Evolutionary conservation across 64 coral and sea anemone genomes (phyloP), one percentile per base, ranked within the genome.

Genomic region (Porites australiensis): DNA sequence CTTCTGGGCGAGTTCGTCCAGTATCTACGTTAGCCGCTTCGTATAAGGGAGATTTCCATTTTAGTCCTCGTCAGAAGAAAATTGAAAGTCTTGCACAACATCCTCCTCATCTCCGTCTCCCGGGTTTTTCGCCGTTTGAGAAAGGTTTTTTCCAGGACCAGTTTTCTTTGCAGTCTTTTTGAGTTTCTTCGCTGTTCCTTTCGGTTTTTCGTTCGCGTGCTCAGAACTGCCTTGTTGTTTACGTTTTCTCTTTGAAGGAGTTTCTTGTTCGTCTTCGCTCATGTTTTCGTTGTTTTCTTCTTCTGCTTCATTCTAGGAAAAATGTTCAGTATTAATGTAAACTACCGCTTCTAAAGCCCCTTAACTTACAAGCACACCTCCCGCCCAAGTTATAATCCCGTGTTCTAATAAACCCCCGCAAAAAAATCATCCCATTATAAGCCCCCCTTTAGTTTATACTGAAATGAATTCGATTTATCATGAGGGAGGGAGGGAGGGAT

Each of bases 61-160:
- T 50, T 84, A 84, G 64, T 96, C 92, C 52, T 96, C 95, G 64
- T 94, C 95, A 15, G 95, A 96, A 7, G 95, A 96, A 46, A 96
- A 94, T 10, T 66, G 92, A 49, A 96, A 90, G 74, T 96, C 95
- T 55, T 94, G 79, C 2, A 96, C 95, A 49, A 96, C 82, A 50
- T 96, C 95, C 18, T 96, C 95, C 48, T 6, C 61, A 59, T 93
- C 91, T 19, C 10, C 77, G 3, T 66, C 86, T 14, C 3, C 46
- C 11, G 46, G 12, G 50, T 22, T 16, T 13, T 46, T 49, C 44
- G 14, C 76, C 47, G 86, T 18, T 7, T 57, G 52, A 43, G 44
- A 4, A 46, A 5, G 44, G 27, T 0, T 46, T 3, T 60, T n/a
- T 19, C 44, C 88, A 4, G 62, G 27, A 20, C 67, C 20, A 10